Conservation (phyloP, 2,113 vertebrate genomes). For the Emydura subglobosa region DNA sequence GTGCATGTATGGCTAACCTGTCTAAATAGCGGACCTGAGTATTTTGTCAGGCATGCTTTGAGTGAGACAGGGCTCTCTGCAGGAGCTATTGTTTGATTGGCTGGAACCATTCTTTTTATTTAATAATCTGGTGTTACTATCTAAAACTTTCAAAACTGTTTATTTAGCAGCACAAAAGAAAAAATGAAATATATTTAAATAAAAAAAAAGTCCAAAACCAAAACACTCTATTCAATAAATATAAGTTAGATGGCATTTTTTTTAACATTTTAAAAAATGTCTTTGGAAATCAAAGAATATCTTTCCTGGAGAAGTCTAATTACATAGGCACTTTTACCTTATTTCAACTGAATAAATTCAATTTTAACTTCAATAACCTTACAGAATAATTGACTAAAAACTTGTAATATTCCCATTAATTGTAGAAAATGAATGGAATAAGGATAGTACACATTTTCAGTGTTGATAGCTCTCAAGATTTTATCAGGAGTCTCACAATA, state of each 20-base stretch:
- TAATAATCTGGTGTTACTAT: not conserved
- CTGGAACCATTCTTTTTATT: not conserved
- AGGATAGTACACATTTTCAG: not conserved
- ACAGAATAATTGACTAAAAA: not conserved
- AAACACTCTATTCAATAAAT: not conserved
- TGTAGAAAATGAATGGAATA: not conserved
- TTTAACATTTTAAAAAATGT: not conserved
- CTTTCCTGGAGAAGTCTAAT: not conserved
- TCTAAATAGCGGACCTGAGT: not conserved
- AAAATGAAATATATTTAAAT: not conserved
- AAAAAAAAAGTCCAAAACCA: not conserved
- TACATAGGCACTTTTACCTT: not conserved
- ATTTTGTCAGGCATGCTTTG: not conserved
- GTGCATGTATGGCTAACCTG: not conserved
- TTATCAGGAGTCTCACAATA: not conserved
- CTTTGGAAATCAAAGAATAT: not conserved
- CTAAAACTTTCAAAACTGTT: not conserved
- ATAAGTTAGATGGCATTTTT: accelerated
- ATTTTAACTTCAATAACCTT: not conserved
- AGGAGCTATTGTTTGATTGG: not conserved
- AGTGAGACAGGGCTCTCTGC: not conserved
- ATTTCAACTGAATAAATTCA: not conserved
- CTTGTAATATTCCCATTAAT: not conserved
- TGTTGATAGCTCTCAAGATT: not conserved
- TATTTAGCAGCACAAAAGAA: not conserved